A percentile compares a stretch with the other conserved stretches of the same genome.
phyloP scores from a whole-genome alignment of 2,113 vertebrate species.

The Ariopsis seemanni region DNA sequence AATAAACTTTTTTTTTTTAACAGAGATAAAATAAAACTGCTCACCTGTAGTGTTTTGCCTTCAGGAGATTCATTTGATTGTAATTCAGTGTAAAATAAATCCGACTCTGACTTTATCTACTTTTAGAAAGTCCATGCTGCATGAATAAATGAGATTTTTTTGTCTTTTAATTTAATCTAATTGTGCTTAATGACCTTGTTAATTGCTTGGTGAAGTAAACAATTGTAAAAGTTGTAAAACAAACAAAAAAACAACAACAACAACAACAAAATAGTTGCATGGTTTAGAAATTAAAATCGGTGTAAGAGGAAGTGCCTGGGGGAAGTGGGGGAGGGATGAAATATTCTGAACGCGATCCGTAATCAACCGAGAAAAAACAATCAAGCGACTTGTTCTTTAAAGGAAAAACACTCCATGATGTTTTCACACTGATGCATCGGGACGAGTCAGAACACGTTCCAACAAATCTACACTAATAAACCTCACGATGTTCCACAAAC shows the following conservation, averaged over 20 bases:
- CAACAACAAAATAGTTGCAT: neutral
- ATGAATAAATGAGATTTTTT: slow-evolving; percentile 3
- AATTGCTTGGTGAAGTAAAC: slow-evolving; percentile 6
- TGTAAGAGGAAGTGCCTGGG: neutral
- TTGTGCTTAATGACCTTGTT: slow-evolving; percentile 25
- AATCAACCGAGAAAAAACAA: neutral
- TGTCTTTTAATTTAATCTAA: slow-evolving; percentile 9
- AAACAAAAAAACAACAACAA: neutral
- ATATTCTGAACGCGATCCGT: neutral
- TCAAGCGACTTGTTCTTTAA: neutral
- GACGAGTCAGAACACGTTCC: neutral
- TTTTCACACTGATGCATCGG: neutral
- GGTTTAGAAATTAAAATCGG: slow-evolving; percentile 1
- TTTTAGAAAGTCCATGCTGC: neutral
- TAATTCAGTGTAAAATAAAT: neutral
- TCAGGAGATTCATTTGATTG: neutral
- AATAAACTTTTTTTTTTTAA: neutral
- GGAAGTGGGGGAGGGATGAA: neutral
- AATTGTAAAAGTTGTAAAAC: neutral
- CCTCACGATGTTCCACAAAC: neutral
- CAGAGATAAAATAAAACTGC: neutral
- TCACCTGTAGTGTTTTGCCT: slow-evolving; percentile 4
- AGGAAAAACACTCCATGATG: neutral
- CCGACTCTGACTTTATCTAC: neutral
- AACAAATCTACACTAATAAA: neutral